Evolutionary conservation across 2,797 vertebrate genomes (phyloP).

Genomic region (Todus mexicanus): DNA sequence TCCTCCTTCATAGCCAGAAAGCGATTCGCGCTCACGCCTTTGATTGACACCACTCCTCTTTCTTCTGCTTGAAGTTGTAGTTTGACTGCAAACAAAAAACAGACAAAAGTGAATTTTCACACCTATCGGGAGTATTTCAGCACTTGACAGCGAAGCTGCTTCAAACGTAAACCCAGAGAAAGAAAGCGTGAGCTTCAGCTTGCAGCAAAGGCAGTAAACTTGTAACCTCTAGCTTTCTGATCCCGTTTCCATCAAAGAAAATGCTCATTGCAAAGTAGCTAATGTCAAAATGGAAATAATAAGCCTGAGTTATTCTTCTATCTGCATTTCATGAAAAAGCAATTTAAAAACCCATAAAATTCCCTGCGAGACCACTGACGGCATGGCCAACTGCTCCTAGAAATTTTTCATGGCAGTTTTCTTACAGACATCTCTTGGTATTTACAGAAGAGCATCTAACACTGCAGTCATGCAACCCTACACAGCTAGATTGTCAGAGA

Average conservation of each 20-base stretch:
- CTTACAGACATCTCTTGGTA: neutral
- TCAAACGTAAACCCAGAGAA: neutral
- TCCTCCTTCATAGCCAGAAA: constrained; percentile 97
- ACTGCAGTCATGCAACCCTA: neutral
- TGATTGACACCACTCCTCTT: constrained; percentile 93
- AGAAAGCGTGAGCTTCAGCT: neutral
- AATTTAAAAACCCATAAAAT: neutral
- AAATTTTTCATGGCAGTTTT: neutral
- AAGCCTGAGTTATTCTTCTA: neutral
- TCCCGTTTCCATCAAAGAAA: neutral
- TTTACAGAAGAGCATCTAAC: rapidly evolving
- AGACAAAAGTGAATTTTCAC: neutral
- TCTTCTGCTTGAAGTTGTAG: constrained; percentile 95
- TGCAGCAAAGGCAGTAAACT: neutral
- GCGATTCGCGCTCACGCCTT: constrained; percentile 90
- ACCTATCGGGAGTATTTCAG: neutral
- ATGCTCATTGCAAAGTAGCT: neutral
- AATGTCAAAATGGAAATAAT: rapidly evolving
- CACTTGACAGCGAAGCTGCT: neutral
- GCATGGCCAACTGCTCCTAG: rapidly evolving
- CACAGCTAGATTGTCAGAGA: neutral
- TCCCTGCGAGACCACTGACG: neutral
- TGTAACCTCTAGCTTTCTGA: neutral
- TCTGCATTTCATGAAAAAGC: neutral
- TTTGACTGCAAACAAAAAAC: constrained; percentile 79